Evolutionary conservation across 2,113 vertebrate genomes (phyloP).

Genomic region (Stigmatopora argus): DNA sequence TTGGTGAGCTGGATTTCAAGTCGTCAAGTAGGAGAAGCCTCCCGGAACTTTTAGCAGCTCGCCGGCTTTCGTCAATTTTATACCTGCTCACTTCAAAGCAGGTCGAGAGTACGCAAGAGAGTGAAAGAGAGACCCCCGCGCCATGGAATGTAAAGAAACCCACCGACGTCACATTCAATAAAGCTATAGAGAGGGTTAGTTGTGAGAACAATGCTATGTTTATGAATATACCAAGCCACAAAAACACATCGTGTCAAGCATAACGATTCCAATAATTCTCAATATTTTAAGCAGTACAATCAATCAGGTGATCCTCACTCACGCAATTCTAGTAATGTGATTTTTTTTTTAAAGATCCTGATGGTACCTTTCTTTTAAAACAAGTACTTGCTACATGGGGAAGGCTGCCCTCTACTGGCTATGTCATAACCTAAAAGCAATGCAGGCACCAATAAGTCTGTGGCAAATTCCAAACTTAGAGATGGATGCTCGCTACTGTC

Average conservation of each 20-base stretch:
- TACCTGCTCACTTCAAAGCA: slow-evolving; percentile 33
- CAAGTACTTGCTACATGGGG: too few species aligned
- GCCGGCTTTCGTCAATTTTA: slow-evolving; percentile 31
- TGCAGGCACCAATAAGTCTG: too few species aligned
- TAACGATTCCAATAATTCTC: background rate
- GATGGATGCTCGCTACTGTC: too few species aligned
- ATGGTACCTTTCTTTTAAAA: too few species aligned
- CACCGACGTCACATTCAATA: background rate
- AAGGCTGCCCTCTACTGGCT: too few species aligned
- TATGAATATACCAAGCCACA: background rate
- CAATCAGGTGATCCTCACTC: too few species aligned
- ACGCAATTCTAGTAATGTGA: too few species aligned
- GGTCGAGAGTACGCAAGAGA: slow-evolving; percentile 22
- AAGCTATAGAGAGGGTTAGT: background rate
- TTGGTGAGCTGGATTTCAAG: slow-evolving; percentile 19
- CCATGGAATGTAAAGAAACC: slow-evolving; percentile 16
- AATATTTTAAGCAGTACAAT: too few species aligned
- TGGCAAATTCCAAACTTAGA: too few species aligned
- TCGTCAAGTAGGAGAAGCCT: slow-evolving; percentile 14
- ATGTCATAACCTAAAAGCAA: too few species aligned
- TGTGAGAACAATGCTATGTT: background rate
- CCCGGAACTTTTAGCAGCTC: slow-evolving; percentile 3
- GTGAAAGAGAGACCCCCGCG: slow-evolving; percentile 3
- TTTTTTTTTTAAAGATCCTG: too few species aligned
- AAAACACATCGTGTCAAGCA: background rate